A percentile compares a stretch with the other conserved stretches of the same genome.
phyloP scores from a whole-genome alignment of 2,113 vertebrate species.

The Panurus biarmicus region DNA sequence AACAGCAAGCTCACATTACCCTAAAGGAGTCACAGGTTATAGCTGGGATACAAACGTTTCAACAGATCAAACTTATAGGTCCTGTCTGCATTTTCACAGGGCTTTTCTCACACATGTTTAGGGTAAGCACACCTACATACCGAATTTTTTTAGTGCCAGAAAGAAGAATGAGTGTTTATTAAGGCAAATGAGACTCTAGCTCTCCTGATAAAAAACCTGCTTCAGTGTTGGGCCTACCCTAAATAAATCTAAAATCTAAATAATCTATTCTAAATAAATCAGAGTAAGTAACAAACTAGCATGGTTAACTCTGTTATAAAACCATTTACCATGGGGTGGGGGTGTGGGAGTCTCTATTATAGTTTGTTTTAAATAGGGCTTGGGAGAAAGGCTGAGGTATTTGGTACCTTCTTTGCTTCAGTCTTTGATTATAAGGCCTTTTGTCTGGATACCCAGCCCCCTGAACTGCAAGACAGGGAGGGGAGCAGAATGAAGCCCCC shows the following conservation, averaged over 20 bases:
- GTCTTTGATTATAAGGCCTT: background rate
- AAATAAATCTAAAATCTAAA: too few species aligned
- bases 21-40: background rate
- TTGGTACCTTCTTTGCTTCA: background rate
- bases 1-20: background rate
- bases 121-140: background rate
- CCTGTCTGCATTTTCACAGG: background rate
- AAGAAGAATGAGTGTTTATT: background rate
- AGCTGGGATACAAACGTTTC: background rate
- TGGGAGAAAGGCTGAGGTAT: background rate
- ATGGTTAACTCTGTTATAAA: background rate
- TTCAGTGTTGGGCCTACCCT: background rate
- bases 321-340: background rate
- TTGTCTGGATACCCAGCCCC: background rate
- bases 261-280: background rate
- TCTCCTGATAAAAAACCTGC: background rate
- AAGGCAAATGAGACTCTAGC: background rate
- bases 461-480: background rate
- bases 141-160: background rate
- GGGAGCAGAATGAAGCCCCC: background rate
- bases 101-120: background rate
- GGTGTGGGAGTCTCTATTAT: background rate
- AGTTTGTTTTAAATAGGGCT: background rate
- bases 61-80: background rate
- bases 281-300: background rate